Evolutionary conservation across 1,140 invertebrate species (phyloP).

Genomic region (Euglossa dilemma): DNA sequence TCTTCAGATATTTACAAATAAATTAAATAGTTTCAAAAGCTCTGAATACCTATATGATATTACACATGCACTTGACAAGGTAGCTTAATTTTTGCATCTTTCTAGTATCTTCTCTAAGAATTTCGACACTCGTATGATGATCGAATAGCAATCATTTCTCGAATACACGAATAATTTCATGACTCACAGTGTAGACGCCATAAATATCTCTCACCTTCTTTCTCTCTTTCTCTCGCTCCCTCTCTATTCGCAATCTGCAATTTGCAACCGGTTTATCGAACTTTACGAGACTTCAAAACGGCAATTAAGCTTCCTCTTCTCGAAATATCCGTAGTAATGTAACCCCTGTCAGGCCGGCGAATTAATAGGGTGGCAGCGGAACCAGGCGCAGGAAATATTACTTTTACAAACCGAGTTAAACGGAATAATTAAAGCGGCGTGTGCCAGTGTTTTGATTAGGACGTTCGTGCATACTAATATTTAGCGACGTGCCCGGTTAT

Average conservation of each 20-base stretch:
- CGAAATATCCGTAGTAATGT: constrained; percentile 33
- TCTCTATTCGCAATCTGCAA: background rate
- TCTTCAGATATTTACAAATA: too few species aligned
- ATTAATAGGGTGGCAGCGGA: constrained; percentile 30
- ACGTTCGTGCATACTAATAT: constrained; percentile 21
- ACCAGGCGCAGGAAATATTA: constrained; percentile 37
- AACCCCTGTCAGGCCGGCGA: constrained; percentile 28
- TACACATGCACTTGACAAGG: too few species aligned
- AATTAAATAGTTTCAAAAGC: too few species aligned
- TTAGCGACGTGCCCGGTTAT: constrained; percentile 18
- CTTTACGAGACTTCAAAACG: constrained; percentile 35
- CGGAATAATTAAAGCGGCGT: constrained; percentile 44
- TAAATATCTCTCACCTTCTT: too few species aligned
- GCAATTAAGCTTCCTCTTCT: constrained; percentile 35
- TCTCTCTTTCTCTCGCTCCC: too few species aligned
- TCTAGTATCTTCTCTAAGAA: too few species aligned
- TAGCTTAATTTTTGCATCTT: too few species aligned
- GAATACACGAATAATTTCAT: too few species aligned
- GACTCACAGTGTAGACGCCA: too few species aligned
- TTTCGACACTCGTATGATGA: too few species aligned
- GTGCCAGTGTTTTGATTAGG: constrained; percentile 40
- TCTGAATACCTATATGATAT: too few species aligned
- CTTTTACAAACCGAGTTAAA: constrained; percentile 47
- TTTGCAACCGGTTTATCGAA: constrained; percentile 29
- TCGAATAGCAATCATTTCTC: too few species aligned